Evolutionary conservation across 2,113 vertebrate genomes (phyloP).

Genomic region (Falcunculus frontatus): DNA sequence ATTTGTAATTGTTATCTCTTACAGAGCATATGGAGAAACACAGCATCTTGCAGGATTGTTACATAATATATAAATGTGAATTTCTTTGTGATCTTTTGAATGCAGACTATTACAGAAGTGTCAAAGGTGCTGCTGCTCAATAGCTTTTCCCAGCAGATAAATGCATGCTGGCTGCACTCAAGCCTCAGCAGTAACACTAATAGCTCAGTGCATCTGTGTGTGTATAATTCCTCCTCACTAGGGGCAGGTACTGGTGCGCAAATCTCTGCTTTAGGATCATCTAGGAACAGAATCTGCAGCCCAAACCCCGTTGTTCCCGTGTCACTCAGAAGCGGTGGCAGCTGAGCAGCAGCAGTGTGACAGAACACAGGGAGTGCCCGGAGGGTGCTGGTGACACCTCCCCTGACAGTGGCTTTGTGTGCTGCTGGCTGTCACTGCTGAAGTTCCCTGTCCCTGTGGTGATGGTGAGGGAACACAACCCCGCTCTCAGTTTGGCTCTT

Average conservation of each 20-base stretch:
- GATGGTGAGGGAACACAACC: neutral
- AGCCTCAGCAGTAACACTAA: neutral
- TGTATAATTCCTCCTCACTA: neutral
- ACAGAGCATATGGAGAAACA: neutral
- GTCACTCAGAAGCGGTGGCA: neutral
- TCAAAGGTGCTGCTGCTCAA: neutral
- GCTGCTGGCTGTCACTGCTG: neutral
- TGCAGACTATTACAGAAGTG: neutral
- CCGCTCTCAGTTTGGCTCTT: neutral
- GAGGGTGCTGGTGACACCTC: neutral
- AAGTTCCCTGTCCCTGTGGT: accelerated
- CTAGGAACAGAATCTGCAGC: neutral
- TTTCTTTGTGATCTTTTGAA: neutral
- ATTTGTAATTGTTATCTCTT: slow-evolving; percentile 19
- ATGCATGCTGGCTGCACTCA: neutral
- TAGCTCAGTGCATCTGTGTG: neutral
- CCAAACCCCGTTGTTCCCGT: neutral
- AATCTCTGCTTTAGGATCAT: neutral
- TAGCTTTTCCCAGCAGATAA: neutral
- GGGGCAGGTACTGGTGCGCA: neutral
- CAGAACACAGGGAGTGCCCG: neutral
- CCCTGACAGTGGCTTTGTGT: neutral
- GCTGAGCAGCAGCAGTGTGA: neutral
- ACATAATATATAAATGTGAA: neutral
- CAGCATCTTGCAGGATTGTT: neutral